A percentile compares a stretch with the other conserved stretches of the same genome.
Conservation (phyloP, 2,113 vertebrate genomes). For the Scalopus aquaticus region DNA sequence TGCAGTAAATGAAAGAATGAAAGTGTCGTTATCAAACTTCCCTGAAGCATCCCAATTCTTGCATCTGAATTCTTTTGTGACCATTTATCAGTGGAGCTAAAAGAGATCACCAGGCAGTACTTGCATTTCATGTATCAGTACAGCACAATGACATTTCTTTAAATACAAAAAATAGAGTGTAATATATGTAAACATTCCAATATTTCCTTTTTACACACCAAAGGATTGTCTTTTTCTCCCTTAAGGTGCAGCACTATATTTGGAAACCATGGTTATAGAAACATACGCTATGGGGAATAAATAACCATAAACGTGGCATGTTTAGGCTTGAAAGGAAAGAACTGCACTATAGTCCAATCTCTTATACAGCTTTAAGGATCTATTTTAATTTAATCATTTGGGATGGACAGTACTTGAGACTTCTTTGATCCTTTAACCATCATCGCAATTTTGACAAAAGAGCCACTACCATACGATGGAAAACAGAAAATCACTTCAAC, state of each 20-base stretch:
- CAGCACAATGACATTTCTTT: not conserved
- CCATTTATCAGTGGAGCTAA: not conserved
- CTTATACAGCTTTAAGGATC: not conserved
- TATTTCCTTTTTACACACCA: not conserved
- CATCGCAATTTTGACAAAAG: not conserved
- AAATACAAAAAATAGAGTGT: not conserved
- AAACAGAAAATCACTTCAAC: too few relatives aligned
- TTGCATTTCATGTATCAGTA: not conserved
- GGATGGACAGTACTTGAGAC: not conserved
- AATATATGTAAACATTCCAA: not conserved
- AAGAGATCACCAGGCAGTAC: not conserved
- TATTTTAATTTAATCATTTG: not conserved
- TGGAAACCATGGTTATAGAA: not conserved
- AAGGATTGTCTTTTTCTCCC: not conserved
- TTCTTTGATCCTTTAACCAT: not conserved
- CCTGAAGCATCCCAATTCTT: not conserved
- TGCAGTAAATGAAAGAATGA: not conserved
- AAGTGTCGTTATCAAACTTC: not conserved
- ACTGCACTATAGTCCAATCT: not conserved
- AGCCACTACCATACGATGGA: too few relatives aligned
- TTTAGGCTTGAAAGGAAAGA: not conserved
- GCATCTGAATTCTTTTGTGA: not conserved
- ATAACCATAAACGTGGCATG: too few relatives aligned
- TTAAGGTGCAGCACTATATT: not conserved
- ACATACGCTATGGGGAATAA: not conserved